Conservation (phyloP, 2,113 vertebrate species). For the Myxocyprinus asiaticus region DNA sequence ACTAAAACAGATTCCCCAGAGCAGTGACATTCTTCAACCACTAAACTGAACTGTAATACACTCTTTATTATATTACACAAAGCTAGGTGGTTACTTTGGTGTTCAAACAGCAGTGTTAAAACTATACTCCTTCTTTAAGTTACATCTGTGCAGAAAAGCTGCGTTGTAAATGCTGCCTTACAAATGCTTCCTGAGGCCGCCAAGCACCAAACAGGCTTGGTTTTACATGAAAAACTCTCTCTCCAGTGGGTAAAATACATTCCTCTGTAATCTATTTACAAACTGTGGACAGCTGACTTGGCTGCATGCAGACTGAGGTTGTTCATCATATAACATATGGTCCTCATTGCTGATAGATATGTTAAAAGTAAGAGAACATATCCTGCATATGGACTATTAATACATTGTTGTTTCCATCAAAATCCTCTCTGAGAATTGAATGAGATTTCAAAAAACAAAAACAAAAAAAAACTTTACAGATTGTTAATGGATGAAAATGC, state of each 20-base stretch:
- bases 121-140: neutral
- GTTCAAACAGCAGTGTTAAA: neutral
- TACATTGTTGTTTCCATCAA: neutral
- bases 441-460: too few species aligned
- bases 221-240: neutral
- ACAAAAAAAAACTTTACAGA: neutral
- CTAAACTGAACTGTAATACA: too few species aligned
- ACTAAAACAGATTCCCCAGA: neutral
- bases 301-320: neutral
- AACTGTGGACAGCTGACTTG: neutral
- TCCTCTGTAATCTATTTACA: slow-evolving; percentile 12
- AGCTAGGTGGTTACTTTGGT: neutral
- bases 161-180: neutral
- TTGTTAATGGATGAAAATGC: too few species aligned
- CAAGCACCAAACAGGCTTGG: neutral
- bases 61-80: neutral
- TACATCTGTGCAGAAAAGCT: neutral
- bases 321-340: neutral
- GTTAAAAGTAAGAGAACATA: neutral
- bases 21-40: neutral
- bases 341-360: neutral
- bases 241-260: neutral
- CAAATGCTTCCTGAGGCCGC: neutral
- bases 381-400: neutral
- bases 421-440: neutral